Evolutionary conservation across 2,797 vertebrate species (phyloP), one percentile per base, ranked within the genome.

Genomic region (Anguilla marmorata): DNA sequence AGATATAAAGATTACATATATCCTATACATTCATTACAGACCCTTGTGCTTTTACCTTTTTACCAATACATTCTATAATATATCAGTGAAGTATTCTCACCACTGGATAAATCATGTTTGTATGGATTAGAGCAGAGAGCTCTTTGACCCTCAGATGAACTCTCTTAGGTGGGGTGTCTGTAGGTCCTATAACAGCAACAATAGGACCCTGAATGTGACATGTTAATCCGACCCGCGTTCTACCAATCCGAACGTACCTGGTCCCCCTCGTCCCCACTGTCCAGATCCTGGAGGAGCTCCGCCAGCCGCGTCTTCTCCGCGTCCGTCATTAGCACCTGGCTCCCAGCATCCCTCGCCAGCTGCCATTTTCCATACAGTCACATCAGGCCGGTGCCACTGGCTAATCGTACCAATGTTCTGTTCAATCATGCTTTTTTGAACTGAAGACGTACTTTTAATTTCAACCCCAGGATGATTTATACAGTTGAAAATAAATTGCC

Each of bases 241-340:
- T 45, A 45, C 41, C 30, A 50, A 89, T 93, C 89, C 92, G 89
- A 87, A 88, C 91, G 90, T 96, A 98, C 98, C 97, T 97, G 93
- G 85, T 89, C 88, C 87, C 93, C 95, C 2, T 58, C 93, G 90
- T 93, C 96, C 91, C 92, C 86, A 88, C 93, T 90, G 30, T 97
- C 96, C 85, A 92, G 91, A 89, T 97, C 97, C 92, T 90, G 94
- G 88, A 99, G 91, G 60, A 99, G 96, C 87, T 97, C 96, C 1
- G 88, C 92, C 93, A 99, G 94, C 86, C 96, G 97, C 89, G 94
- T 94, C 92, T 93, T 96, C 93, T 99, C 97, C 85, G 91, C 91
- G 8, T 95, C 94, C 86, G 96, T 96, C 96, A 99, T 93, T 93
- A 91, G 89, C 91, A 95, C 90, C 33, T 91, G 93, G 80, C 90